A percentile compares a stretch with the other conserved stretches of the same genome.
phyloP scores from a whole-genome alignment of 2,113 vertebrate species.

The Oncorhynchus mykiss region DNA sequence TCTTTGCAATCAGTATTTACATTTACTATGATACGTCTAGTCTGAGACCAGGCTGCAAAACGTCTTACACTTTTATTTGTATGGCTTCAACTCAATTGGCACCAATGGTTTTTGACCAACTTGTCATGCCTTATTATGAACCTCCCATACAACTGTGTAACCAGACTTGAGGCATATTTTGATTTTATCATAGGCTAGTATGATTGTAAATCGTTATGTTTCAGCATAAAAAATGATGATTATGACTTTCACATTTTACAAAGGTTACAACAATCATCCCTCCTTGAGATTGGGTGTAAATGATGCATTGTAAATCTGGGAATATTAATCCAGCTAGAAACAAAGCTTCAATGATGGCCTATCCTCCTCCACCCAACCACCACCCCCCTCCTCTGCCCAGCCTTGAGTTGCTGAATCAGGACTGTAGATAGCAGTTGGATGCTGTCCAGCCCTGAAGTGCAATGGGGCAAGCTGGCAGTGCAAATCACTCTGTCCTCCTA shows the following conservation, averaged over 20 bases:
- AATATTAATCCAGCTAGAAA: slow-evolving; percentile 61
- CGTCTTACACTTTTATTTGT: no score
- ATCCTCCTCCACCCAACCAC: slow-evolving; percentile 24
- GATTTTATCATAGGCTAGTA: background rate
- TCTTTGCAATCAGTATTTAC: no score
- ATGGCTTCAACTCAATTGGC: no score
- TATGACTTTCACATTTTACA: no score
- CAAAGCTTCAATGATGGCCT: slow-evolving; percentile 74
- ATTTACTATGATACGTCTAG: no score
- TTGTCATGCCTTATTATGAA: no score
- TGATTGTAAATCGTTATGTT: background rate
- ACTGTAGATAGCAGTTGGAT: slow-evolving; percentile 84
- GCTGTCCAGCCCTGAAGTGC: slow-evolving; percentile 80
- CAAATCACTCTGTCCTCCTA: slow-evolving; percentile 73
- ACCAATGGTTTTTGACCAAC: no score
- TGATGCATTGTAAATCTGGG: slow-evolving; percentile 47
- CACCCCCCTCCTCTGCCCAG: slow-evolving; percentile 55
- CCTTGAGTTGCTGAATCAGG: slow-evolving; percentile 82
- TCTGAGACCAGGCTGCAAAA: no score
- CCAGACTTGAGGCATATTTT: background rate
- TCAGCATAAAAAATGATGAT: no score
- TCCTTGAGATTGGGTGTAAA: background rate
- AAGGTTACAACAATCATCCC: background rate
- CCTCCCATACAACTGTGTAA: no score
- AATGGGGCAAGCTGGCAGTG: slow-evolving; percentile 72